Evolutionary conservation across 2,888 invertebrate species (phyloP).

Genomic region (Ophraella communa): DNA sequence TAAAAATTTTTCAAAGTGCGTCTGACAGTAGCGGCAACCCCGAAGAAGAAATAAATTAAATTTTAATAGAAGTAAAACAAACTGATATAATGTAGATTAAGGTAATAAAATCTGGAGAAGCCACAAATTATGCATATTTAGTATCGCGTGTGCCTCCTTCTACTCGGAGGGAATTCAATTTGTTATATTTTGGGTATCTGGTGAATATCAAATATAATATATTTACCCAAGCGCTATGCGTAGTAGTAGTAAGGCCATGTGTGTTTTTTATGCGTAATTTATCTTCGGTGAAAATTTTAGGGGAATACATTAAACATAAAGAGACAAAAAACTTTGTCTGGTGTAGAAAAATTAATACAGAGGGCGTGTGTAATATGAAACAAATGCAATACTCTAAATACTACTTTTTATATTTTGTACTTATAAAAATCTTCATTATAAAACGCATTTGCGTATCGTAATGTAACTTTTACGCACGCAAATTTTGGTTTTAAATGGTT

Average conservation of each 20-base stretch:
- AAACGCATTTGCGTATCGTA: no score
- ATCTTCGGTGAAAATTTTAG: slow-evolving; percentile 6
- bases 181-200: slow-evolving; percentile 54
- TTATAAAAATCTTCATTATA: no score
- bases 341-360: no score
- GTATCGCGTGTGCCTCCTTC: slow-evolving; percentile 57
- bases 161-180: slow-evolving; percentile 58
- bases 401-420: no score
- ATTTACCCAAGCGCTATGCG: slow-evolving; percentile 48
- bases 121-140: slow-evolving; percentile 58
- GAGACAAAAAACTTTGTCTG: no score
- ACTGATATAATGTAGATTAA: slow-evolving; percentile 47
- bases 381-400: no score
- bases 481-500: no score
- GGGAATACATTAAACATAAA: no score
- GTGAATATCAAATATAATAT: slow-evolving; percentile 58
- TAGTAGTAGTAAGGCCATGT: no score
- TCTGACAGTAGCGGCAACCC: slow-evolving; percentile 11
- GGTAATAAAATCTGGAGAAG: slow-evolving; percentile 54
- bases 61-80: slow-evolving; percentile 44
- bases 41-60: slow-evolving; percentile 42
- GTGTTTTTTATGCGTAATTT: slow-evolving; percentile 53
- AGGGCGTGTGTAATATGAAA: no score
- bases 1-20: slow-evolving; percentile 20
- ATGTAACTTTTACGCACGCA: no score